Conservation (phyloP, 64 coral and sea anemone genomes). For the Porites lutea region DNA sequence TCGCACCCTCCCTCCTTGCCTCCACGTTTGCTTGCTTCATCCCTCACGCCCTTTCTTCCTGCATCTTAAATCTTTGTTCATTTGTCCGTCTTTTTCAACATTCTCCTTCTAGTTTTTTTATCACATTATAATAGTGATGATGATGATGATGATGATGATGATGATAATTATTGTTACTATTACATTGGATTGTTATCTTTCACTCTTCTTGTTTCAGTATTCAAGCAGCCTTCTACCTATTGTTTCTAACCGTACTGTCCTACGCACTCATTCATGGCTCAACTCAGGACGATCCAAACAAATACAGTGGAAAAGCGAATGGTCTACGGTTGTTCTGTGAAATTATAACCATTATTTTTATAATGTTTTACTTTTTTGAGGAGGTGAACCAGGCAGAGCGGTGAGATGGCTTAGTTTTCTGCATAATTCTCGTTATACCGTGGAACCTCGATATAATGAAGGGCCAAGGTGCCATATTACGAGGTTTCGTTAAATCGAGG, state of each 20-base stretch:
- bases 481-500: too few relatives aligned
- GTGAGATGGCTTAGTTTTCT: neutral
- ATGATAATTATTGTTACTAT: too few relatives aligned
- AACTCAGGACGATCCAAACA: conserved; percentile 38
- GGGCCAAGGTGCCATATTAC: too few relatives aligned
- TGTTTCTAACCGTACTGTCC: conserved; percentile 67
- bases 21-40: neutral
- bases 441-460: too few relatives aligned
- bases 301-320: conserved; percentile 57
- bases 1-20: neutral
- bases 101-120: too few relatives aligned
- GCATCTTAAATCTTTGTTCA: too few relatives aligned
- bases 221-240: conserved; percentile 43
- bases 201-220: conserved; percentile 23
- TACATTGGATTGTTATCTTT: too few relatives aligned
- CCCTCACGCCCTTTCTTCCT: neutral
- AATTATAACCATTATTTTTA: conserved; percentile 47
- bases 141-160: too few relatives aligned
- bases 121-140: too few relatives aligned
- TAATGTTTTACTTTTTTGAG: conserved; percentile 67
- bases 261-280: conserved; percentile 67
- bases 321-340: conserved; percentile 62
- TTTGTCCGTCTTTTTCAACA: too few relatives aligned
- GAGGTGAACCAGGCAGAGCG: conserved; percentile 54
- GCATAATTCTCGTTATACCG: too few relatives aligned